These are phyloP conservation scores for Centropus unirufus DNA, from an alignment of 2,113 vertebrate genomes.

Conservation along the genomic window DNA sequence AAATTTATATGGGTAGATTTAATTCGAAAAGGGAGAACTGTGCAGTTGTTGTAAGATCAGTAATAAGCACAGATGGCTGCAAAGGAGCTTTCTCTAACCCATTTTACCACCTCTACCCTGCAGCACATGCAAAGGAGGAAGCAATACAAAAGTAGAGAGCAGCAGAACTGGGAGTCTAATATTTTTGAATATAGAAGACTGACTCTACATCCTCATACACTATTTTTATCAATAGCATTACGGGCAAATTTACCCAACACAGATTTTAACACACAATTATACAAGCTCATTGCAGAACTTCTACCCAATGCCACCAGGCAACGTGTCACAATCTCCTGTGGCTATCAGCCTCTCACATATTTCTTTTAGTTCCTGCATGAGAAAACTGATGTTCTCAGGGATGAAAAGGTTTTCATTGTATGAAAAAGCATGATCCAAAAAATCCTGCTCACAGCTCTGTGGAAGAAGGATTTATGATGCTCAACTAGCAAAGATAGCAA, in stretches of 20 bases:
- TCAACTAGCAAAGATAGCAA: slow-evolving; percentile 64
- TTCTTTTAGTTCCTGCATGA: not conserved
- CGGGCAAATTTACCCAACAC: not conserved
- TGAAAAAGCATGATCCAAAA: slow-evolving; percentile 39
- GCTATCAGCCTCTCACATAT: not conserved
- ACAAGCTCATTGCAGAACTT: not conserved
- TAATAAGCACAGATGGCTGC: slow-evolving; percentile 50
- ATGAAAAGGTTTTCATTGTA: slow-evolving; percentile 10
- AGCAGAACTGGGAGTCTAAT: not conserved
- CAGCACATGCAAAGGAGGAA: not conserved
- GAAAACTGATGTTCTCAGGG: not conserved
- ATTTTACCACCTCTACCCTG: slow-evolving; percentile 8
- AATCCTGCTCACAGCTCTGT: slow-evolving; percentile 45
- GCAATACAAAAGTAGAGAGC: not conserved
- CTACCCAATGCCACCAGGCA: not conserved
- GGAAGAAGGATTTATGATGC: slow-evolving; percentile 44
- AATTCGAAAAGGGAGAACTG: slow-evolving; percentile 12
- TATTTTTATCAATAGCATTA: not conserved
- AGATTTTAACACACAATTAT: not conserved
- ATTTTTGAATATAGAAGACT: not conserved
- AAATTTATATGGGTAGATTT: not conserved
- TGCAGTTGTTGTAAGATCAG: slow-evolving; percentile 9
- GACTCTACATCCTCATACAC: not conserved
- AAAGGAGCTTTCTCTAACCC: slow-evolving; percentile 6
- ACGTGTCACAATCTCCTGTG: not conserved